These are phyloP conservation scores for Stenotaenia linearis DNA, from an alignment of 2,888 invertebrate species.

Conservation along the genomic window DNA sequence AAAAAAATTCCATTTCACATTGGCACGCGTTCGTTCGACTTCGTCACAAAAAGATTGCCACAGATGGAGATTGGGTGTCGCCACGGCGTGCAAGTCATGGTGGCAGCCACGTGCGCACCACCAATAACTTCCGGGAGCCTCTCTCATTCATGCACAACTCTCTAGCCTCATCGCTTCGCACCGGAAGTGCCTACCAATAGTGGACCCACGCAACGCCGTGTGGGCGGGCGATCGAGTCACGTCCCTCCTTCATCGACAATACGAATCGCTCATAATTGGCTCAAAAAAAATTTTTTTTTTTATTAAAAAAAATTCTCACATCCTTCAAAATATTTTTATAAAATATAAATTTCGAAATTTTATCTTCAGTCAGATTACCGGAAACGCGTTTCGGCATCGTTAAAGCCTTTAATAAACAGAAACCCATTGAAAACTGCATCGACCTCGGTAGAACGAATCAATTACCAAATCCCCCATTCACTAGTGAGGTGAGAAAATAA, in stretches of 20 bases:
- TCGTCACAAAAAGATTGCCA: slow-evolving; percentile 19
- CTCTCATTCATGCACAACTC: background rate
- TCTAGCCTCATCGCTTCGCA: background rate
- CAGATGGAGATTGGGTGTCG: slow-evolving; percentile 15
- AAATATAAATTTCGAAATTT: too few species aligned
- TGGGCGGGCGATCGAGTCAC: background rate
- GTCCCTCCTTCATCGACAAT: background rate
- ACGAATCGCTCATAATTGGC: background rate
- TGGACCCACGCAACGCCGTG: background rate
- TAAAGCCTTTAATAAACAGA: too few species aligned
- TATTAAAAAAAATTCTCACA: background rate
- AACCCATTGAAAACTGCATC: too few species aligned
- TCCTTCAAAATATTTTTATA: background rate
- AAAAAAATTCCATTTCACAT: background rate
- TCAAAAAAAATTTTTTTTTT: background rate
- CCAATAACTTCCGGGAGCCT: slow-evolving; percentile 9
- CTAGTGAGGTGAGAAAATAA: background rate
- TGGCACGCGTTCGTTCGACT: background rate
- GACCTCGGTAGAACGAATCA: background rate
- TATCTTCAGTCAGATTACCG: background rate
- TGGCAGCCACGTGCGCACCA: slow-evolving; percentile 5
- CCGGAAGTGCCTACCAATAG: background rate
- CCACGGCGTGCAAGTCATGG: background rate
- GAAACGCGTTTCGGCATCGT: too few species aligned
- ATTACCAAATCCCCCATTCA: background rate